phyloP scores from a whole-genome alignment of 2,797 vertebrate genomes.

The Gambusia yucatana region DNA sequence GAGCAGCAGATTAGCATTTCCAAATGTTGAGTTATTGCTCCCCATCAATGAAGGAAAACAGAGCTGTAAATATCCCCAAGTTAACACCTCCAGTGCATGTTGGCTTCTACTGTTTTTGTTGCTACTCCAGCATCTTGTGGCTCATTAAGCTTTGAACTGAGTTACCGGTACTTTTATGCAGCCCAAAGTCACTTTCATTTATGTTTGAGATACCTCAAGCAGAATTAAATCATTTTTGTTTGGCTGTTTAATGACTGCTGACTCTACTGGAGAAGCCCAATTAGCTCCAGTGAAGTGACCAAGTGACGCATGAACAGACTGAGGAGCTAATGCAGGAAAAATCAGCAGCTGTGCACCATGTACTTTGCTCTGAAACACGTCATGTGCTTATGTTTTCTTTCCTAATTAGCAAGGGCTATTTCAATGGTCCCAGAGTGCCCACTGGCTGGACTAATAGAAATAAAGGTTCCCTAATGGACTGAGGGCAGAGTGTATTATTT shows the following conservation, averaged over 20 bases:
- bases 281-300: slow-evolving; percentile 47
- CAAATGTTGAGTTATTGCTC: slow-evolving; percentile 59
- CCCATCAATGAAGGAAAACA: slow-evolving; percentile 45
- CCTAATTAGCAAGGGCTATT: slow-evolving; percentile 68
- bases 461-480: slow-evolving; percentile 79
- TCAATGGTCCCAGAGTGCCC: slow-evolving; percentile 70
- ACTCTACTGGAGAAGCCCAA: slow-evolving; percentile 36
- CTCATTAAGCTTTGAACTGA: slow-evolving; percentile 48
- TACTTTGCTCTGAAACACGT: slow-evolving; percentile 42
- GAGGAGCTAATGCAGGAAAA: slow-evolving; percentile 36
- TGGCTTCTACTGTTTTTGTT: slow-evolving; percentile 11
- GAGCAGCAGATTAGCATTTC: slow-evolving; percentile 47
- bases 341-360: slow-evolving; percentile 11
- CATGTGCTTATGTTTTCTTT: slow-evolving; percentile 70
- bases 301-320: slow-evolving; percentile 47
- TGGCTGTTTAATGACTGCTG: slow-evolving; percentile 34
- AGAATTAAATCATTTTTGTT: slow-evolving; percentile 52
- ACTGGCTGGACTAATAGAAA: slow-evolving; percentile 76
- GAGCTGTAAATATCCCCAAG: slow-evolving; percentile 32
- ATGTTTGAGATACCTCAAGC: slow-evolving; percentile 45
- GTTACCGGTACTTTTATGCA: slow-evolving; percentile 26
- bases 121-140: slow-evolving; percentile 32
- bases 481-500: slow-evolving; percentile 74
- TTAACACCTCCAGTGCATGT: slow-evolving; percentile 34
- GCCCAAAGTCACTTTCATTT: slow-evolving; percentile 60